A percentile compares a stretch with the other conserved stretches of the same genome.
phyloP scores from a whole-genome alignment of 1,140 invertebrate species.

The Streblospio benedicti region DNA sequence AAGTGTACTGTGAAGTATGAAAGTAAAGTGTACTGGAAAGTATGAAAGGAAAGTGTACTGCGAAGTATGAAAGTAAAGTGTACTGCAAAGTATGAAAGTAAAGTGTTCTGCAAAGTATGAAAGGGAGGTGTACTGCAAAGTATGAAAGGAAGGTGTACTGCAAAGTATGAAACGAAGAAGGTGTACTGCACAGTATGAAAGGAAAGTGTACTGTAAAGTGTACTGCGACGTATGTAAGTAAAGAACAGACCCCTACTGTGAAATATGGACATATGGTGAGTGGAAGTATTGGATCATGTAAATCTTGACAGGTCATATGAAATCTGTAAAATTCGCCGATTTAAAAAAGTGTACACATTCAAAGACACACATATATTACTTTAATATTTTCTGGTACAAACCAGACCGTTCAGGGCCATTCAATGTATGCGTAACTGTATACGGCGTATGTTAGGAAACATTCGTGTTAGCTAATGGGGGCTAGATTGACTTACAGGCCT shows the following conservation, averaged over 20 bases:
- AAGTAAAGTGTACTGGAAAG: not conserved
- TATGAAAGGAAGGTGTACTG: not conserved
- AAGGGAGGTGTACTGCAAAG: not conserved
- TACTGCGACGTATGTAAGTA: not conserved
- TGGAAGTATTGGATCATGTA: too few species aligned
- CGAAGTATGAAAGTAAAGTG: not conserved
- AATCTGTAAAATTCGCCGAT: too few species aligned
- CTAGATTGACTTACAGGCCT: too few species aligned
- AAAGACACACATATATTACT: too few species aligned
- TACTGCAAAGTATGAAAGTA: not conserved
- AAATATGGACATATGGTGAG: not conserved
- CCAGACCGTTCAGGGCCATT: too few species aligned
- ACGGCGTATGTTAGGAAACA: too few species aligned
- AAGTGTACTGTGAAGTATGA: not conserved
- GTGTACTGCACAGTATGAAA: not conserved
- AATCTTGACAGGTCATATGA: too few species aligned
- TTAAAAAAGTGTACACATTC: too few species aligned
- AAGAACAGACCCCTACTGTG: not conserved
- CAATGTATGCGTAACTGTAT: too few species aligned
- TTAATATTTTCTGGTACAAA: too few species aligned
- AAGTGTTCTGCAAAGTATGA: not conserved
- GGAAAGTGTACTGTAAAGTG: not conserved
- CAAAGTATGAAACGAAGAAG: not conserved
- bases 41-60: not conserved
- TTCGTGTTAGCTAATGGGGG: too few species aligned